Conservation (phyloP, 2,888 invertebrate genomes). For the Caenorhabditis sp. region DNA sequence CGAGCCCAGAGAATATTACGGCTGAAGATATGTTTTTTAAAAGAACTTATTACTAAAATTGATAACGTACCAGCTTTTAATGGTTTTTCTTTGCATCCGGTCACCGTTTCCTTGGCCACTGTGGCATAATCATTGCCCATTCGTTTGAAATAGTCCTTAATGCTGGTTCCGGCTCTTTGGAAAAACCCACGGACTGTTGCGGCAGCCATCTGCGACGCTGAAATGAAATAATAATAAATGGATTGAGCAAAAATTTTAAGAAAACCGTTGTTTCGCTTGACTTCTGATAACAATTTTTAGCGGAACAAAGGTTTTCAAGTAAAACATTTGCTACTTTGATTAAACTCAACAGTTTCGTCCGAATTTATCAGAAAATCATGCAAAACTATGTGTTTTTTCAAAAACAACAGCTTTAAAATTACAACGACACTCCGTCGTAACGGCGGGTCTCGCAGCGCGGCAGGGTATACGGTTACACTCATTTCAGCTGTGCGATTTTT, state of each 20-base stretch:
- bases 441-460: slow-evolving; percentile 34
- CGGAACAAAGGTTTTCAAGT: too few relatives aligned
- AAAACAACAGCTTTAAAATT: slow-evolving; percentile 2
- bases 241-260: too few relatives aligned
- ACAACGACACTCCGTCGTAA: slow-evolving; percentile 43
- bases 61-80: slow-evolving; percentile 53
- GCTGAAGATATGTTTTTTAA: slow-evolving; percentile 30
- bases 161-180: slow-evolving; percentile 45
- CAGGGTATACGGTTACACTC: slow-evolving; percentile 30
- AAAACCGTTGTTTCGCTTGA: too few relatives aligned
- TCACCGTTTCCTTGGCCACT: slow-evolving; percentile 61
- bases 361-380: not conserved
- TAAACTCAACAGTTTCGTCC: too few relatives aligned
- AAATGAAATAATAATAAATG: not conserved
- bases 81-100: slow-evolving; percentile 63
- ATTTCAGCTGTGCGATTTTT: slow-evolving; percentile 42
- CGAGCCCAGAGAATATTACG: slow-evolving; percentile 50
- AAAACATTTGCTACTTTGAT: too few relatives aligned
- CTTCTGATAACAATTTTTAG: too few relatives aligned
- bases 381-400: slow-evolving; percentile 22
- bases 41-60: not conserved
- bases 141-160: slow-evolving; percentile 63
- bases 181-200: slow-evolving; percentile 50
- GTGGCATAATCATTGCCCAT: slow-evolving; percentile 68
- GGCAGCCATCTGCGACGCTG: slow-evolving; percentile 43